phyloP scores from a whole-genome alignment of 2,113 vertebrate genomes.

The Hippoglossus stenolepis region DNA sequence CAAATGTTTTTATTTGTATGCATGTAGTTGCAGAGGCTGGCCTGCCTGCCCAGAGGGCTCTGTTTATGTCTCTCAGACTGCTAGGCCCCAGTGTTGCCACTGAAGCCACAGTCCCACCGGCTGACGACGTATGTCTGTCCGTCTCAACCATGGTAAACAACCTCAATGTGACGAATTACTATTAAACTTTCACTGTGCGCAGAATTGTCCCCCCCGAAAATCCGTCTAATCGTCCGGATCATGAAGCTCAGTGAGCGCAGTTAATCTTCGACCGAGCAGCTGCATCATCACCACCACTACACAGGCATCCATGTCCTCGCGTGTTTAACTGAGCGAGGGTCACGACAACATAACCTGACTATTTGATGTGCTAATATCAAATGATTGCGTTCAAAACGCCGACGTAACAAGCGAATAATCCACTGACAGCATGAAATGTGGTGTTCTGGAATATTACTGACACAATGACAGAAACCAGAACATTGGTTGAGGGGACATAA shows the following conservation, averaged over 20 bases:
- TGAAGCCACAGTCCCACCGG: constrained; percentile 46
- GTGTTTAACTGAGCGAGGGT: constrained; percentile 9
- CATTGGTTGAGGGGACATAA: neutral
- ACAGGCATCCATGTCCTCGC: constrained; percentile 43
- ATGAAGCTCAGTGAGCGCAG: constrained; percentile 4
- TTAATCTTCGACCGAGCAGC: constrained; percentile 53
- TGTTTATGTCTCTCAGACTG: constrained; percentile 64
- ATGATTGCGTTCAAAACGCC: neutral
- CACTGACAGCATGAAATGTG: neutral
- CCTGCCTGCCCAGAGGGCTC: constrained; percentile 52
- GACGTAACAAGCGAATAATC: neutral
- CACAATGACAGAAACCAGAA: neutral
- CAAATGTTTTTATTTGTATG: constrained; percentile 3
- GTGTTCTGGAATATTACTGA: neutral
- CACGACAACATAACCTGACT: neutral
- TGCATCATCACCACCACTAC: constrained; percentile 53
- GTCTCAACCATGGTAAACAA: constrained; percentile 23
- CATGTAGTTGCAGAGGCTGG: constrained; percentile 47
- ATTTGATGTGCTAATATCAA: neutral
- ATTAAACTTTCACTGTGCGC: neutral
- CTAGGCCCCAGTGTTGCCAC: constrained; percentile 72
- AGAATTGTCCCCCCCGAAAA: neutral
- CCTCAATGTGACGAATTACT: constrained; percentile 2
- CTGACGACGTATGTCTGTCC: constrained; percentile 31
- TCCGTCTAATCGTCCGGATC: constrained; percentile 3